Conservation (phyloP, 2,888 invertebrate genomes). For the Eumacrocentrus americanus region DNA sequence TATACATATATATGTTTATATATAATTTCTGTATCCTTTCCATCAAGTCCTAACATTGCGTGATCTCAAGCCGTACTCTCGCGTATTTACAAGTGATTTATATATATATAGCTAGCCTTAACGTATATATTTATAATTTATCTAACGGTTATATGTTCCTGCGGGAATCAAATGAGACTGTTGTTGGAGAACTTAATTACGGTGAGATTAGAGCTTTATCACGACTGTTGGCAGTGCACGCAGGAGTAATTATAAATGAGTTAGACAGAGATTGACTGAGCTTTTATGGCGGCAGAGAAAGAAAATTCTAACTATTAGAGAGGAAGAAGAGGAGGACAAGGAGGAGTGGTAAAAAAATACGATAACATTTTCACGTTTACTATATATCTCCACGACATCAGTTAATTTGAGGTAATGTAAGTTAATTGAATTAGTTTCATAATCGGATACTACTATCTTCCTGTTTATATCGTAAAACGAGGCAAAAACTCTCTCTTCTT, state of each 20-base stretch:
- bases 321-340: background rate
- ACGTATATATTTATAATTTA: background rate
- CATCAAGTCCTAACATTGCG: background rate
- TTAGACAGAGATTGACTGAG: background rate
- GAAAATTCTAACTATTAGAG: background rate
- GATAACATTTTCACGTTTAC: no score
- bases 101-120: background rate
- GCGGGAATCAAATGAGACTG: background rate
- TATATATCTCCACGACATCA: no score
- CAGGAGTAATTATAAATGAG: conserved; percentile 10
- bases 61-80: background rate
- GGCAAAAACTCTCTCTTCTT: background rate
- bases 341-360: background rate
- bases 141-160: background rate
- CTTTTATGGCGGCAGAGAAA: background rate
- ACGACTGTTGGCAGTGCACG: background rate
- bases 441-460: background rate
- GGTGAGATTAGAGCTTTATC: conserved; percentile 1
- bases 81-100: background rate
- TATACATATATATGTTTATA: no score
- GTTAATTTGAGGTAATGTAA: background rate
- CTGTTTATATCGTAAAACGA: background rate
- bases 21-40: background rate
- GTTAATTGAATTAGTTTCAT: conserved; percentile 12
- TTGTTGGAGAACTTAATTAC: conserved; percentile 7